Evolutionary conservation across 2,113 vertebrate genomes (phyloP), one percentile per base, ranked within the genome.

Genomic region (Mungos mungo): DNA sequence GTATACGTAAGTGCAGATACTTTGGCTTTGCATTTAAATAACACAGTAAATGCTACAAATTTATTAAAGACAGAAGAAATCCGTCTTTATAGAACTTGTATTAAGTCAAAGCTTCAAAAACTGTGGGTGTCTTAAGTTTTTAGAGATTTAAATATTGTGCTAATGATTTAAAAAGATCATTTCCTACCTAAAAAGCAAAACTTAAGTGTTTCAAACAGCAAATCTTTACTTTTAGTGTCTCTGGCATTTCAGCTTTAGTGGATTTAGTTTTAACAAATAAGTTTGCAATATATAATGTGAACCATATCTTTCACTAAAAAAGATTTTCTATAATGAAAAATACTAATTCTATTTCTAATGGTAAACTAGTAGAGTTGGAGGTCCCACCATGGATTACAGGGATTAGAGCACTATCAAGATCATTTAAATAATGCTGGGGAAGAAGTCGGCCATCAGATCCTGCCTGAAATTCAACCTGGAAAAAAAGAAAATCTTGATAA

Each of bases 391-490:
- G 99, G 97, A 99, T 99, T 97, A 99, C 99, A 50, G 99, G 99
- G 93, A 99, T 99, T 92, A 99, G 98, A 21, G 99, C 99, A 72
- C 98, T 98, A 88, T 99, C 99, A 93, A 99, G 98, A 92, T 99
- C 99, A 23, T 99, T 99, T 98, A 99, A 99, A 96, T 99, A 99
- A 91, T 97, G 98, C 98, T 99, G 99, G 14, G 99, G 99, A 88
- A 99, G 99, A 97, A 99, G 99, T 0, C 87, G 98, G 19, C 99
- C 99, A 79, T 98, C 99, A 15, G 99, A 99, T 69, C 99, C 99
- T 0, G 99, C 99, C 94, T 99, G 99, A 98, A 99, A 99, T 98
- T 99, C 99, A 95, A 99, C 99, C 99, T 99, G 96, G 96, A 60
- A 68, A 79, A 97, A 95, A 45, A 87, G 38, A 90, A 93, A 87